Evolutionary conservation across 1,140 invertebrate species (phyloP), one percentile per base, ranked within the genome.

Genomic region (Vanessa atalanta): DNA sequence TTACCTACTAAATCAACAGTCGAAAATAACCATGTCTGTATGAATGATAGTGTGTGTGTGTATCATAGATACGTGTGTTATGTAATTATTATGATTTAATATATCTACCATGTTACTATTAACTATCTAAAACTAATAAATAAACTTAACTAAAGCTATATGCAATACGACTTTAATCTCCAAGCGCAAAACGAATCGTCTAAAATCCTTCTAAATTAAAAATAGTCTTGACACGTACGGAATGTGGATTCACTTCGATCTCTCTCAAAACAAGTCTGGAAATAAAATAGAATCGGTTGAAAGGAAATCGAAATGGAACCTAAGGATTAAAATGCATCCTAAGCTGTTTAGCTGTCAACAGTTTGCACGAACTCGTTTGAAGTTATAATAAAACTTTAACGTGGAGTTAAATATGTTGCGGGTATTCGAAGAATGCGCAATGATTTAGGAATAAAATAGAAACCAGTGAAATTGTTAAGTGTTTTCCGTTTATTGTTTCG

Each of bases 151-250:
- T 23, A 64, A 63, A 55, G 26, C 37, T 37, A 67, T 67, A 67
- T 67, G 7, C 13, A 16, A 47, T 55, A 23, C 9, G 20, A 23
- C 61, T 23, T 51, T 84, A 86, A 84, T 83, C 80, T 78, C 51
- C 23, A 31, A 69, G 51, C 47, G 47, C 77, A 77, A 69, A 79
- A 71, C 73, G 71, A 70, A 79, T 57, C 7, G 53, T 78, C 78
- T 43, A 78, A 84, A 88, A 76, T 79, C 82, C 77, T 78, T 82
- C 77, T 82, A 87, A 87, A 87, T 87, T 84, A 85, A 87, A 87
- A 82, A 73, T 79, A 78, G 73, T 73, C 63, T 48, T 55, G 66
- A 79, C 51, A 53, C 77, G 75, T 70, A 70, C 64, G 13, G 57
- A 57, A 57, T 74, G 65, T 65, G 71, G 60, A 72, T 76, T 50